Conservation (phyloP, 2,888 invertebrate genomes). For the Morpho achilles region DNA sequence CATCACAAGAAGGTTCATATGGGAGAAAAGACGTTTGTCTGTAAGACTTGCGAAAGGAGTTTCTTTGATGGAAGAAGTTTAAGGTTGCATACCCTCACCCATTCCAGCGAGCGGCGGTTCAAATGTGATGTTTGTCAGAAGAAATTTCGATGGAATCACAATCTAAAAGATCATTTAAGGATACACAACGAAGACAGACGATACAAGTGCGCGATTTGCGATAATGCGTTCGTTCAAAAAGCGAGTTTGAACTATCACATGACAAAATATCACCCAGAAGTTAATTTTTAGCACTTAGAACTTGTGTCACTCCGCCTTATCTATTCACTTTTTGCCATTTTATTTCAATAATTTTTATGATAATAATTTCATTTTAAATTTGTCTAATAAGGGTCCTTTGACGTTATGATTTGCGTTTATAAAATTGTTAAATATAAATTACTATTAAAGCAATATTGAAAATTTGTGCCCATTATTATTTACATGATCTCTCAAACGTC, state of each 20-base stretch:
- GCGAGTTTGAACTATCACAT: constrained; percentile 68
- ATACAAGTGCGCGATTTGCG: constrained; percentile 1
- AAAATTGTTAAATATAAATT: too few species aligned
- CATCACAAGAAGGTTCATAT: constrained; percentile 43
- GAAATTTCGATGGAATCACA: constrained; percentile 26
- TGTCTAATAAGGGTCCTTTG: too few species aligned
- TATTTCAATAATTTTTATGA: too few species aligned
- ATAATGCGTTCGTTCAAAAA: constrained; percentile 62
- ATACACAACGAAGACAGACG: constrained; percentile 1
- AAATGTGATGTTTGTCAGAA: constrained; percentile 34
- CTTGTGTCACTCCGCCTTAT: too few species aligned
- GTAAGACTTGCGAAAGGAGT: neutral
- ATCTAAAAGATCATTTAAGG: neutral
- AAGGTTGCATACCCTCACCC: neutral
- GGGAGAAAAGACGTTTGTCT: constrained; percentile 32
- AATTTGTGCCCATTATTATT: too few species aligned
- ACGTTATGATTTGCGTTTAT: too few species aligned
- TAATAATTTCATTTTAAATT: too few species aligned
- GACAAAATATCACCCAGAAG: constrained; percentile 63
- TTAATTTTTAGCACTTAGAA: constrained; percentile 35
- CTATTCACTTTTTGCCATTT: too few species aligned
- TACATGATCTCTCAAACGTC: too few species aligned
- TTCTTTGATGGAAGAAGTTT: neutral
- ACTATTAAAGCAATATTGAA: too few species aligned
- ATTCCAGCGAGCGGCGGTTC: constrained; percentile 24